A percentile compares a stretch with the other conserved stretches of the same genome.
These are phyloP conservation scores for Podabrus alpinus DNA, from an alignment of 2,888 invertebrate genomes.

Conservation along the genomic window DNA sequence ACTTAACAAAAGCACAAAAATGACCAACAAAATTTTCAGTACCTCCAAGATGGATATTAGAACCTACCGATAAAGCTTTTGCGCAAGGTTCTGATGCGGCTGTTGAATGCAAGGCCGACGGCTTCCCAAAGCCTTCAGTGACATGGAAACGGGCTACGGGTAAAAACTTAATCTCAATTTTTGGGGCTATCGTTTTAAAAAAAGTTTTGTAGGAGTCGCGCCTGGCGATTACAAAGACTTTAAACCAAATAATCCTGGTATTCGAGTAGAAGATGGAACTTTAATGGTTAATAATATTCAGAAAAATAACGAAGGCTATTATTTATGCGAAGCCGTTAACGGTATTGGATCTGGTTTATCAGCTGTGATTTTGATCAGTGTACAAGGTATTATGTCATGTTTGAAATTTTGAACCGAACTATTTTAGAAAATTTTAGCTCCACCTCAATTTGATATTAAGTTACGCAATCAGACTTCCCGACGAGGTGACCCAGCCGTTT, in stretches of 20 bases:
- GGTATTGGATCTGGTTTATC: conserved; percentile 94
- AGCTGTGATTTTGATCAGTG: conserved; percentile 90
- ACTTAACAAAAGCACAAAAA: conserved; percentile 1
- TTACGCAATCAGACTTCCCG: conserved; percentile 89
- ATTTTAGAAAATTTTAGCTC: conserved; percentile 63
- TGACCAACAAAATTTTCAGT: conserved; percentile 63
- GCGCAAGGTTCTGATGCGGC: conserved; percentile 93
- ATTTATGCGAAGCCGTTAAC: conserved; percentile 94
- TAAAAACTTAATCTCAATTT: conserved; percentile 47
- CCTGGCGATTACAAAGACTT: conserved; percentile 93
- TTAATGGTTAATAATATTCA: conserved; percentile 87
- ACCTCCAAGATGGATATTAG: conserved; percentile 94
- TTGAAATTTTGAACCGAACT: not conserved
- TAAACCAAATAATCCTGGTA: conserved; percentile 86
- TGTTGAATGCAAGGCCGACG: conserved; percentile 95
- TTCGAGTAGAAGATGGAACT: conserved; percentile 93
- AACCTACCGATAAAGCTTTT: conserved; percentile 93
- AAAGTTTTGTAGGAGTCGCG: conserved; percentile 71
- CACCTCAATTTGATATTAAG: conserved; percentile 92
- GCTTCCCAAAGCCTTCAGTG: conserved; percentile 91
- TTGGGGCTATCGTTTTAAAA: not conserved
- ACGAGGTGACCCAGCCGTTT: conserved; percentile 85
- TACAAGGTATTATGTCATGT: conserved; percentile 71
- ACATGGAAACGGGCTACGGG: conserved; percentile 96
- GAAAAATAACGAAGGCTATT: conserved; percentile 92